A percentile compares a stretch with the other conserved stretches of the same genome.
Evolutionary conservation across 2,113 vertebrate genomes (phyloP).

Genomic region (Seriola rivoliana): DNA sequence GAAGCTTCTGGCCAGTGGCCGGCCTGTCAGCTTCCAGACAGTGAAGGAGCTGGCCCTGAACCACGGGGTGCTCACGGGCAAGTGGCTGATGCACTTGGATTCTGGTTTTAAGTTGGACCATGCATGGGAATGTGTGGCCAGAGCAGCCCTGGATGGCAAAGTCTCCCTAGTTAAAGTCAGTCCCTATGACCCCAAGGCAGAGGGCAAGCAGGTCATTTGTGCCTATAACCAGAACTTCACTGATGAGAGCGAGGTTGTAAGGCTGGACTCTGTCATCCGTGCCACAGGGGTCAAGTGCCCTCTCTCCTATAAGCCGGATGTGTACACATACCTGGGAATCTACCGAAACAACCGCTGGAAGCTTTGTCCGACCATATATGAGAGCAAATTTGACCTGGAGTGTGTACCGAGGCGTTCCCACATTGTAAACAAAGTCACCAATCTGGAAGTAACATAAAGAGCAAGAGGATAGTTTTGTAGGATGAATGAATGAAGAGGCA

Average conservation of each 20-base stretch:
- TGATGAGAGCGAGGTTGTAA: conserved; percentile 87
- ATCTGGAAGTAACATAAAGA: conserved; percentile 86
- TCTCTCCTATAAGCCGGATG: conserved; percentile 91
- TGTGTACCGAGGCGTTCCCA: conserved; percentile 89
- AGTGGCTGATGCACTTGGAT: conserved; percentile 93
- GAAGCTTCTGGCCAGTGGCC: conserved; percentile 84
- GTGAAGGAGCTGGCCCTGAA: conserved; percentile 91
- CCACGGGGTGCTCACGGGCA: conserved; percentile 87
- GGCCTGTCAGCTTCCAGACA: conserved; percentile 84
- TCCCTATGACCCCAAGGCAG: conserved; percentile 79
- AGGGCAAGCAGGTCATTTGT: conserved; percentile 89
- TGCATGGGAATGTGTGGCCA: conserved; percentile 90
- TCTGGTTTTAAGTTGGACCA: conserved; percentile 92
- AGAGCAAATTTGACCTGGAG: conserved; percentile 92
- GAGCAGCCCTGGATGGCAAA: conserved; percentile 86
- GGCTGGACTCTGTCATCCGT: conserved; percentile 87
- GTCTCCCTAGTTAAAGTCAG: conserved; percentile 89
- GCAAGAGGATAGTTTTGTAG: neutral
- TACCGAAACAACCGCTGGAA: conserved; percentile 93
- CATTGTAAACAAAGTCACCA: conserved; percentile 88
- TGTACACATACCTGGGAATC: conserved; percentile 92
- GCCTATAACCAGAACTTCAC: conserved; percentile 91
- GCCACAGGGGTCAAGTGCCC: conserved; percentile 89
- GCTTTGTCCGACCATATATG: conserved; percentile 92
- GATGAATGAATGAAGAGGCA: neutral